Evolutionary conservation across 1,140 invertebrate species (phyloP), one percentile per base, ranked within the genome.

Genomic region (Nasonia vitripennis): DNA sequence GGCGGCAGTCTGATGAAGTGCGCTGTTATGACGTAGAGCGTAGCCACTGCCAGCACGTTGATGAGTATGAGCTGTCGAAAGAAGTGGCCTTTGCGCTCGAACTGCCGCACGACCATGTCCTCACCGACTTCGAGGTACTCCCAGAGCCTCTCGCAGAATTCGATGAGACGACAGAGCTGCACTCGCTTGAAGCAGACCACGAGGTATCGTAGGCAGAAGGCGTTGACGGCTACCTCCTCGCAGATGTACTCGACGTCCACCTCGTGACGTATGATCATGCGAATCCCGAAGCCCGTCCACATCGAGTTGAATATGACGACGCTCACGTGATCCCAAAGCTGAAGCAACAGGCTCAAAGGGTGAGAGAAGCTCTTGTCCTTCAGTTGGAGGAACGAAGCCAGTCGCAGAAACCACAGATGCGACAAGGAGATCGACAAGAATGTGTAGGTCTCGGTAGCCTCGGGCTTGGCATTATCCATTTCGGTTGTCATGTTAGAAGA

Each of bases 221-320:
- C 9, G 6, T 74, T 14, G 10, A 74, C 70, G 0, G 80, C 12
- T 2, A 85, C 3, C 48, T 34, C 12, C 20, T 85, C 78, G 34
- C 78, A 67, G 7, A 85, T 27, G 34, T 67, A 80, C 20, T 74
- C 78, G 0, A 85, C 45, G 12, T 85, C 83, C 0, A 85, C 14
- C 0, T 11, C 14, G 7, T 12, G 73, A 20, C 73, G 73, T 31
- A 17, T 2, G 3, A 41, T 0, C 31, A 34, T 74, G 1, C 34
- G 10, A 9, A 14, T 10, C 0, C 31, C 73, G 4, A 41, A 41
- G 34, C 73, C 37, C 7, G 68, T 70, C 68, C 68, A 55, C 75
- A 78, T 78, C 1, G 20, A n/a, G 12, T 71, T 48, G 34, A 55
- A 78, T 7, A 78, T 48, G 1, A 55, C 2, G 4, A 4, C n/a